phyloP scores from a whole-genome alignment of 2,797 vertebrate species.

The Rhinoraja longicauda region DNA sequence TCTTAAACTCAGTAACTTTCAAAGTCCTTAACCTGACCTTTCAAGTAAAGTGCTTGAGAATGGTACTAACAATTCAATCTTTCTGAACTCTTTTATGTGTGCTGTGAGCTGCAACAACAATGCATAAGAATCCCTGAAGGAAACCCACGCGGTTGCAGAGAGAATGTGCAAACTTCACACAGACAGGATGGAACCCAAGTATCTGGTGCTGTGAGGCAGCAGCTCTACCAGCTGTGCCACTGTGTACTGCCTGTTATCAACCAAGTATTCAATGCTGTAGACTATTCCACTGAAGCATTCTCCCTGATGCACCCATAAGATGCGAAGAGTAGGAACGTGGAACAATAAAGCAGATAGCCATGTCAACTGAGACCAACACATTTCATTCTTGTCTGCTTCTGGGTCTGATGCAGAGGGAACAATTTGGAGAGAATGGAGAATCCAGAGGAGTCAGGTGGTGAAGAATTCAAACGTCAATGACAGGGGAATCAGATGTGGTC shows the following conservation, averaged over 20 bases:
- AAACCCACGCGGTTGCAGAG: too few species aligned
- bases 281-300: neutral
- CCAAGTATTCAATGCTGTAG: neutral
- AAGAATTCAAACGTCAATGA: neutral
- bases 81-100: too few species aligned
- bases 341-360: neutral
- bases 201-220: too few species aligned
- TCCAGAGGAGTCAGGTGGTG: neutral
- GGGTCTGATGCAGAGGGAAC: neutral
- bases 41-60: neutral
- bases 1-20: neutral
- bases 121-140: neutral
- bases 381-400: neutral
- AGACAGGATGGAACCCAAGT: too few species aligned
- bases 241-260: neutral
- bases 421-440: neutral
- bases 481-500: neutral
- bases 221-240: too few species aligned
- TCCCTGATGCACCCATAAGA: neutral
- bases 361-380: neutral
- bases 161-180: too few species aligned
- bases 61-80: too few species aligned
- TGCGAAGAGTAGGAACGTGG: neutral
- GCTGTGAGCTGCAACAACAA: too few species aligned
- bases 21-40: neutral